phyloP scores from a whole-genome alignment of 2,113 vertebrate genomes.

The Mirza zaza region DNA sequence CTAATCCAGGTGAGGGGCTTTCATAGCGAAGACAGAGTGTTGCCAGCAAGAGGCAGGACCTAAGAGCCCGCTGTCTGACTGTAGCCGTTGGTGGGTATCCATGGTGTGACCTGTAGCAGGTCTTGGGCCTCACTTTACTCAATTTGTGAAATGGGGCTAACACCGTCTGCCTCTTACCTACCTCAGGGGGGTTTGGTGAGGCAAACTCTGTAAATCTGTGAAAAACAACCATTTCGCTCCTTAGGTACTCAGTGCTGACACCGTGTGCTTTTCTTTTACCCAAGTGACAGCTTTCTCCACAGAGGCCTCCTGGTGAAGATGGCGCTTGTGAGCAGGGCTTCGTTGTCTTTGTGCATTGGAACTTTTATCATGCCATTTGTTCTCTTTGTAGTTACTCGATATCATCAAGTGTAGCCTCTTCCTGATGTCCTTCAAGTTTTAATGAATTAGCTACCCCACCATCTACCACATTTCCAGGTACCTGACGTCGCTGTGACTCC shows the following conservation, averaged over 20 bases:
- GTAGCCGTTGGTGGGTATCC: neutral
- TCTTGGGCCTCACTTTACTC: conserved; percentile 35
- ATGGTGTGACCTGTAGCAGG: neutral
- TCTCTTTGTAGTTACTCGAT: neutral
- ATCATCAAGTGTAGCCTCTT: neutral
- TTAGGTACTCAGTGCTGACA: neutral
- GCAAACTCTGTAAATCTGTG: neutral
- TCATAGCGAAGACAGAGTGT: neutral
- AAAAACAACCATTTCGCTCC: neutral
- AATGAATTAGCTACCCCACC: neutral
- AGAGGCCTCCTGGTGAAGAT: neutral
- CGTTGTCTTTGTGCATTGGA: neutral
- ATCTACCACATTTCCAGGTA: neutral
- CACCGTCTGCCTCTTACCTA: conserved; percentile 56
- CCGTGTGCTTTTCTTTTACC: neutral
- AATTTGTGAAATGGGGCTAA: conserved; percentile 22
- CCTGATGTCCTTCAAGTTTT: neutral
- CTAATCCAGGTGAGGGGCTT: neutral
- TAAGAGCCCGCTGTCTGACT: neutral
- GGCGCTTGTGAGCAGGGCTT: neutral
- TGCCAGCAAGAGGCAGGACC: neutral
- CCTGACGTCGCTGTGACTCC: neutral
- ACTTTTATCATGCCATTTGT: accelerated
- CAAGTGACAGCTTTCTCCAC: neutral
- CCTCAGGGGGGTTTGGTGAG: conserved; percentile 53